Evolutionary conservation across 23 tunicate species (phyloP).

Genomic region (Aplidium turbinatum): DNA sequence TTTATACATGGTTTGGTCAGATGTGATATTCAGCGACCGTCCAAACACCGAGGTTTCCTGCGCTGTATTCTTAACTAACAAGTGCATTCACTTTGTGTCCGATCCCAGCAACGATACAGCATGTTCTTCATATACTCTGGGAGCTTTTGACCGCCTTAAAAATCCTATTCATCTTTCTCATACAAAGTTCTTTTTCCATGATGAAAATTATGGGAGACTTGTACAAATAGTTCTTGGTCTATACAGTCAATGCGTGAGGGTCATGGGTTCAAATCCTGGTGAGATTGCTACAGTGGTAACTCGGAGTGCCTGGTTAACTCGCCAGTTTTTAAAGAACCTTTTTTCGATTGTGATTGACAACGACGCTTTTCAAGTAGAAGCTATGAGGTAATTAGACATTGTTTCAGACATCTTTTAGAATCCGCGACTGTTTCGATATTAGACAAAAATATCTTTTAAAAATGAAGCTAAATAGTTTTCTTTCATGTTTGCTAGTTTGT

Average conservation of each 20-base stretch:
- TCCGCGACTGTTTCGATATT: too few relatives aligned
- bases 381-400: background rate
- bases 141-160: too few relatives aligned
- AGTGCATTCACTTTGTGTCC: background rate
- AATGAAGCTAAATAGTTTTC: too few relatives aligned
- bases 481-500: too few relatives aligned
- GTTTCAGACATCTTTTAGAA: too few relatives aligned
- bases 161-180: too few relatives aligned
- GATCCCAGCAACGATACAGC: background rate
- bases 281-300: constrained; percentile 11
- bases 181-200: constrained; percentile 21
- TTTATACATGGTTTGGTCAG: constrained; percentile 16
- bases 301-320: background rate
- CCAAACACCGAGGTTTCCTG: constrained; percentile 8
- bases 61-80: constrained; percentile 12
- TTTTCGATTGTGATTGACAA: background rate
- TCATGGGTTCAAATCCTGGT: constrained; percentile 25
- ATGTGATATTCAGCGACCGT: constrained; percentile 7
- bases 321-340: background rate
- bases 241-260: constrained; percentile 3
- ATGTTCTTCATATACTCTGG: background rate
- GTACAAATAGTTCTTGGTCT: constrained; percentile 22
- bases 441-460: too few relatives aligned
- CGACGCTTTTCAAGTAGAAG: background rate
- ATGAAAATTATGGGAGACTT: background rate